These are phyloP conservation scores for Xanthorhoe spadicearia DNA, from an alignment of 2,888 invertebrate genomes.

Conservation along the genomic window DNA sequence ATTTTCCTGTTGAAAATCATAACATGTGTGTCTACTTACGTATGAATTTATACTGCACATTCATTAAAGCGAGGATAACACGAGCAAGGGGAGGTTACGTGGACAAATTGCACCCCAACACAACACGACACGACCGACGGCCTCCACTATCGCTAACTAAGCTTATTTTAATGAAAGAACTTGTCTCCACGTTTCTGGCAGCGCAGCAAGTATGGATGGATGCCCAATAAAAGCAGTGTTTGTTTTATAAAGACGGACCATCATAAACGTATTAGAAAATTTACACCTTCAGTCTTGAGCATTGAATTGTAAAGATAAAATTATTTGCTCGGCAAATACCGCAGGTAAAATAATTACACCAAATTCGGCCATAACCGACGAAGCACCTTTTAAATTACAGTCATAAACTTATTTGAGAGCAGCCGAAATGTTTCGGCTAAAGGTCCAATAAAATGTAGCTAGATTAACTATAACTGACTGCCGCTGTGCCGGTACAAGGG, in stretches of 20 bases:
- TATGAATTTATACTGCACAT: constrained; percentile 8
- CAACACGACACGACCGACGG: background rate
- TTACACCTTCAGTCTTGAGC: constrained; percentile 13
- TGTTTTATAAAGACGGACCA: constrained; percentile 9
- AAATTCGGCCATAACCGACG: constrained; percentile 21
- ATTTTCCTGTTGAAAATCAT: constrained; percentile 13
- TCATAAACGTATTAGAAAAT: constrained; percentile 11
- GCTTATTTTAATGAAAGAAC: constrained; percentile 1
- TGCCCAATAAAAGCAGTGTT: background rate
- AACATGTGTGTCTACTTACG: constrained; percentile 13
- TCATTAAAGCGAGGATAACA: background rate
- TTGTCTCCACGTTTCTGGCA: background rate
- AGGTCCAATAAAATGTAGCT: constrained; percentile 35
- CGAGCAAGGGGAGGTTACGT: background rate
- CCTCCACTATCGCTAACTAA: background rate
- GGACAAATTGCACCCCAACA: constrained; percentile 3
- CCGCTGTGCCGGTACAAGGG: background rate
- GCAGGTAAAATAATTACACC: constrained; percentile 23
- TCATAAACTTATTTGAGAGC: constrained; percentile 34
- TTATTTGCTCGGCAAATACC: constrained; percentile 18
- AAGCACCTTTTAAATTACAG: constrained; percentile 34
- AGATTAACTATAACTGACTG: constrained; percentile 25
- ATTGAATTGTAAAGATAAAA: constrained; percentile 13
- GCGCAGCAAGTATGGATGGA: background rate
- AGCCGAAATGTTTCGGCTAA: constrained; percentile 35